A percentile compares a stretch with the other conserved stretches of the same genome.
Conservation (phyloP, 2,888 invertebrate species). For the Dasysyrphus albostriatus region DNA sequence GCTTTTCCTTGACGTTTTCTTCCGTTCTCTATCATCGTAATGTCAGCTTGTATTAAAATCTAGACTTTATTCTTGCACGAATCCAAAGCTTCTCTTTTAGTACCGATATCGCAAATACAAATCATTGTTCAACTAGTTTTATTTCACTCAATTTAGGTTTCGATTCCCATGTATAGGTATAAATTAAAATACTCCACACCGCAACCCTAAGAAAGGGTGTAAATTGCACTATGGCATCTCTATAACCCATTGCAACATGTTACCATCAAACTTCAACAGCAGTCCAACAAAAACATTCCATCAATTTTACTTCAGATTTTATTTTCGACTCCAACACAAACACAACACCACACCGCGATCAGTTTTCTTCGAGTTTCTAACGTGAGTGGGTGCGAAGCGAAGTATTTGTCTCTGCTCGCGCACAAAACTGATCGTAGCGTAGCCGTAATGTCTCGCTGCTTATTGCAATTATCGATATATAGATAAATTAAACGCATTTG, state of each 20-base stretch:
- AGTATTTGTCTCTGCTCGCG: neutral
- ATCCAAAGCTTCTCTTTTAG: no score
- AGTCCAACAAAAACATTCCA: constrained; percentile 21
- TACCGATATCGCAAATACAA: no score
- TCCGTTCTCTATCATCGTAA: no score
- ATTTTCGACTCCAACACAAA: constrained; percentile 37
- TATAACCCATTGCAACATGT: constrained; percentile 8
- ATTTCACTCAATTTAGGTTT: neutral
- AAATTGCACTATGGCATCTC: constrained; percentile 26
- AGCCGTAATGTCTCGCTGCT: constrained; percentile 30
- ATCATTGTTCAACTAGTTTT: no score
- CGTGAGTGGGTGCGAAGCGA: constrained; percentile 43
- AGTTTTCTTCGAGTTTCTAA: constrained; percentile 65
- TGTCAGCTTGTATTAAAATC: no score
- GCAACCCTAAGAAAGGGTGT: neutral
- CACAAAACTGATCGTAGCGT: neutral
- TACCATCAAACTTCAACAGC: neutral
- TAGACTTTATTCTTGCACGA: no score
- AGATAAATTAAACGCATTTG: neutral
- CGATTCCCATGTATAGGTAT: no score
- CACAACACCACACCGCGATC: constrained; percentile 47
- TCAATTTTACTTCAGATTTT: neutral
- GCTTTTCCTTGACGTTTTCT: no score
- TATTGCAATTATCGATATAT: neutral
- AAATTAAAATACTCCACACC: neutral